Evolutionary conservation across 2,113 vertebrate species (phyloP).

Genomic region (Clarias batrachus): DNA sequence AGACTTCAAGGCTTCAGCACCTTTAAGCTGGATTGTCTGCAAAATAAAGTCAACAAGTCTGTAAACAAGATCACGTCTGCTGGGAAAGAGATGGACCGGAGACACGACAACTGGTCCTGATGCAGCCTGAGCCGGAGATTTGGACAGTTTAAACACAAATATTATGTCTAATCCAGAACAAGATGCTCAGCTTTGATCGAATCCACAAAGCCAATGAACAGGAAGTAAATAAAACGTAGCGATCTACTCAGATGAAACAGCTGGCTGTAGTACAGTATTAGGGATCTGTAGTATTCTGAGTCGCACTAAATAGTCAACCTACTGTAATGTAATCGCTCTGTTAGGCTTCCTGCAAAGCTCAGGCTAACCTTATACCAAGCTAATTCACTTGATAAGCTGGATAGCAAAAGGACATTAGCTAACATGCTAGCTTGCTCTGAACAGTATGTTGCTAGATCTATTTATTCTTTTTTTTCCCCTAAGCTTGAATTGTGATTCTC

Average conservation of each 20-base stretch:
- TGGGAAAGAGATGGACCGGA: background rate
- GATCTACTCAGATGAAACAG: background rate
- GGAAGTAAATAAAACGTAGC: background rate
- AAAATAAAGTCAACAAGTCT: background rate
- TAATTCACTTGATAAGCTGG: background rate
- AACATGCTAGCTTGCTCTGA: background rate
- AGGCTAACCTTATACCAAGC: background rate
- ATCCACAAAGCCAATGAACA: background rate
- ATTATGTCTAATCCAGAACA: background rate
- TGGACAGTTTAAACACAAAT: background rate
- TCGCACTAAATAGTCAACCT: background rate
- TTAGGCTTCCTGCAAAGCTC: background rate
- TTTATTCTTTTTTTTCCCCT: background rate
- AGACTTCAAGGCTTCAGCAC: background rate
- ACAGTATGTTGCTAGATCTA: background rate
- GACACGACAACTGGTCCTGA: slow-evolving; percentile 23
- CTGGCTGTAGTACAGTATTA: background rate
- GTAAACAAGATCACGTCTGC: background rate
- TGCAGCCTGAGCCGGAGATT: background rate
- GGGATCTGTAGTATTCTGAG: too few species aligned
- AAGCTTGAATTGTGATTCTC: background rate
- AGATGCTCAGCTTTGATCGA: background rate
- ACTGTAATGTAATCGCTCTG: background rate
- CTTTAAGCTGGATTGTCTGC: background rate
- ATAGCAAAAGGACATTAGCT: background rate